Evolutionary conservation across 2,113 vertebrate genomes (phyloP), one percentile per base, ranked within the genome.

Genomic region (Nycticorax nycticorax): DNA sequence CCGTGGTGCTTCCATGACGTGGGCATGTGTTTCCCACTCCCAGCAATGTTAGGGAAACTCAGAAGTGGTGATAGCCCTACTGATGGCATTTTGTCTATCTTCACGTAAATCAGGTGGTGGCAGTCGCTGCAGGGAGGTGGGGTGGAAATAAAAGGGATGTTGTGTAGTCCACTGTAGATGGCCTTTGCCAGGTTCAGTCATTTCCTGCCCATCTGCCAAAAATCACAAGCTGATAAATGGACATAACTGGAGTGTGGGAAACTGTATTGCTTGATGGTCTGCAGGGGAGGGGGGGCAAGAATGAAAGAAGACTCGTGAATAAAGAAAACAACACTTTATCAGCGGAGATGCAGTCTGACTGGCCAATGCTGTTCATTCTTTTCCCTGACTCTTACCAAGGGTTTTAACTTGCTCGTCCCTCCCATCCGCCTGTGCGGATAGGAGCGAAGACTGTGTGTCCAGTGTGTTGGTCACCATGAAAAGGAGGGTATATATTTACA

Each of bases 131-230:
- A 55, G 92, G 83, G 94, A 95, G 96, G 92, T 89, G 96, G 94
- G 48, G 93, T 88, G 95, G 96, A 96, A 97, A 87, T 85, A 39
- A 96, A 96, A 96, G 97, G 95, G 97, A 77, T 96, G 96, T 92
- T 97, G 96, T 96, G 97, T 93, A 91, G 94, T 86, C 96, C 91
- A 53, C 94, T 93, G 89, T 66, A 5, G 43, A 91, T 89, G 97
- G 97, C 97, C 97, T 97, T 97, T 98, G 98, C 98, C 93, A 96
- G 98, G 97, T 97, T 96, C 96, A 95, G 98, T 99, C 98, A 98
- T 98, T 99, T 99, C 99, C 99, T 98, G 93, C 95, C 96, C 94
- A 94, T 97, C 97, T 98, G 99, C 99, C 99, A 99, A 98, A 98
- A 98, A 98, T 98, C 98, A 99, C 98, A 99, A 88, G 79, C 96